phyloP scores from a whole-genome alignment of 2,888 invertebrate species.

The Apamea epomidion region DNA sequence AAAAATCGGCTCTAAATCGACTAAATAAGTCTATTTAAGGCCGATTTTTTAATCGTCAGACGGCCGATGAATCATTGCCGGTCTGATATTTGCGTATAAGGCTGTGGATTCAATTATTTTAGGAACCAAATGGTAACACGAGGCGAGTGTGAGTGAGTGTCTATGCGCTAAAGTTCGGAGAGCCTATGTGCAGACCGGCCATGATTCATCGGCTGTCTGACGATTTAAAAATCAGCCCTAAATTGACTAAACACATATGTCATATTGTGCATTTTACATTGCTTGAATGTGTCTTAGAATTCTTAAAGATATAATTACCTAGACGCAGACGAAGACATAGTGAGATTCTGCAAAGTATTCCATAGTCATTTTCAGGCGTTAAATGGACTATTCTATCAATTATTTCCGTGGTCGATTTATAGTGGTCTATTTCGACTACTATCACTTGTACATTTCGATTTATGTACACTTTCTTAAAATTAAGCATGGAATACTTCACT shows the following conservation, averaged over 20 bases:
- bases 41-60: too few relatives aligned
- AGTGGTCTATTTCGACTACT: background rate
- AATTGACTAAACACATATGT: background rate
- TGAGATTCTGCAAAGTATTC: constrained; percentile 57
- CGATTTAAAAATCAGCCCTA: background rate
- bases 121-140: background rate
- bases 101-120: background rate
- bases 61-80: background rate
- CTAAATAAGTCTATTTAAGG: too few relatives aligned
- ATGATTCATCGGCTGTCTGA: background rate
- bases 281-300: background rate
- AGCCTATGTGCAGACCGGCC: background rate
- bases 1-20: too few relatives aligned
- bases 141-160: background rate
- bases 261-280: constrained; percentile 14
- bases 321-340: constrained; percentile 31
- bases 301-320: background rate
- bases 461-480: constrained; percentile 19
- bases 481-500: constrained; percentile 58
- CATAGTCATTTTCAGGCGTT: constrained; percentile 21
- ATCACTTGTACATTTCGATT: constrained; percentile 8
- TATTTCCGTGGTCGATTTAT: constrained; percentile 12
- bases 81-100: background rate
- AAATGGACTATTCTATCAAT: constrained; percentile 18
- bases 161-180: background rate